phyloP scores from a whole-genome alignment of 2,888 invertebrate species.

The Orthosia gothica region DNA sequence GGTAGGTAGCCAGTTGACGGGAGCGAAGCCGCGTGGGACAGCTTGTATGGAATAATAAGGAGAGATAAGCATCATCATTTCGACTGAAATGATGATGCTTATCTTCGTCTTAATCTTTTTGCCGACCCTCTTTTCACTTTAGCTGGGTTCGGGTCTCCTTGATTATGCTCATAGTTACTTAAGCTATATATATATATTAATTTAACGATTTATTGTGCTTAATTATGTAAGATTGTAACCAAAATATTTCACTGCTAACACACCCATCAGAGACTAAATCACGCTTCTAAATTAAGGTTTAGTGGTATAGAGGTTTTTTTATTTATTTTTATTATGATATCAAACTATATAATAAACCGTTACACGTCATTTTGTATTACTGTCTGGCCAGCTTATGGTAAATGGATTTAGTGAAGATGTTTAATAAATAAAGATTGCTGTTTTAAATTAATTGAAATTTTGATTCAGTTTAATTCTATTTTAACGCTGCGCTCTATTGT shows the following conservation, averaged over 20 bases:
- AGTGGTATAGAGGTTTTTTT: background rate
- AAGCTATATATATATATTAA: too few relatives aligned
- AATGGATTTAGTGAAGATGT: conserved; percentile 27
- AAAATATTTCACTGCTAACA: background rate
- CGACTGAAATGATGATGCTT: too few relatives aligned
- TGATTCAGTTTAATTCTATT: background rate
- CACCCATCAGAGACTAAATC: background rate
- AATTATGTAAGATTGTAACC: too few relatives aligned
- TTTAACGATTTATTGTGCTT: too few relatives aligned
- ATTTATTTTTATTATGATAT: background rate
- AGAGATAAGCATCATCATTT: too few relatives aligned
- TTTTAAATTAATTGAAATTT: conserved; percentile 8
- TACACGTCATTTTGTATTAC: conserved; percentile 19
- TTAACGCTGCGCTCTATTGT: background rate
- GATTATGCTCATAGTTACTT: too few relatives aligned
- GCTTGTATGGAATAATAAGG: too few relatives aligned
- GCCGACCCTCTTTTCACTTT: too few relatives aligned
- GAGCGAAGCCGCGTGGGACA: too few relatives aligned
- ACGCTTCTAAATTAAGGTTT: background rate
- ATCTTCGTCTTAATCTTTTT: too few relatives aligned
- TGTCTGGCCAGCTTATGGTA: conserved; percentile 14
- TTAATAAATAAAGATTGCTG: conserved; percentile 15
- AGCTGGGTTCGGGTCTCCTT: too few relatives aligned
- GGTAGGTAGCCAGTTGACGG: too few relatives aligned
- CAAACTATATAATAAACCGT: conserved; percentile 21